Evolutionary conservation across 2,113 vertebrate genomes (phyloP), one percentile per base, ranked within the genome.

Genomic region (Gymnocephalus cernua): DNA sequence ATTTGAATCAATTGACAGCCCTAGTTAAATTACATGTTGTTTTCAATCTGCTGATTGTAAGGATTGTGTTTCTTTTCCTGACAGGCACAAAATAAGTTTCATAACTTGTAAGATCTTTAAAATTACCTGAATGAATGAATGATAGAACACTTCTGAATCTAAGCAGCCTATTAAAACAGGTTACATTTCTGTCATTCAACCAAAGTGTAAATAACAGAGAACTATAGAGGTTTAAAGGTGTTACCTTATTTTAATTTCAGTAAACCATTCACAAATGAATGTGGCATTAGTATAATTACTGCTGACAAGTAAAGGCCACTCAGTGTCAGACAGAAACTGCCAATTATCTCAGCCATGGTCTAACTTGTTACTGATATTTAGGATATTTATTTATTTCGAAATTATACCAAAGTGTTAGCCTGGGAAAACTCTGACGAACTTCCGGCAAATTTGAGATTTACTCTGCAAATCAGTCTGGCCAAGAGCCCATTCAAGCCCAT

Each of bases 241-340:
- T 50, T 57, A 48, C 58, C 44, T 48, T 38, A 53, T 44, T 53
- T 51, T 23, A 59, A 29, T 19, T 11, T 47, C 10, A 75, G 27
- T 35, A 5, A 58, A 54, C 80, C 10, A 77, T 23, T 61, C 15
- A 77, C n/a, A 27, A 61, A 58, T 74, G 38, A 79, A 66, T 41
- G 38, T 44, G 59, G 1, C 19, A 41, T 53, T 64, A 57, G 3
- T 53, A 0, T 48, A 56, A 80, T 51, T 57, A 58, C 45, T 19
- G 23, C 14, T 44, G 14, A 62, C 41, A 78, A 69, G 63, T 44
- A 58, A 65, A 81, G 56, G 38, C 15, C 62, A 16, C 35, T 38
- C 2, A 53, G 54, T 29, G 38, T 47, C 35, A 69, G 29, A 23
- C 50, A 25, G 16, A 57, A 77, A 32, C n/a, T 9, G 19, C 14